Percentiles rank a stretch among this genome's conserved stretches.
Evolutionary conservation across 1,140 invertebrate species (phyloP).

Genomic region (Drosophila cardini): DNA sequence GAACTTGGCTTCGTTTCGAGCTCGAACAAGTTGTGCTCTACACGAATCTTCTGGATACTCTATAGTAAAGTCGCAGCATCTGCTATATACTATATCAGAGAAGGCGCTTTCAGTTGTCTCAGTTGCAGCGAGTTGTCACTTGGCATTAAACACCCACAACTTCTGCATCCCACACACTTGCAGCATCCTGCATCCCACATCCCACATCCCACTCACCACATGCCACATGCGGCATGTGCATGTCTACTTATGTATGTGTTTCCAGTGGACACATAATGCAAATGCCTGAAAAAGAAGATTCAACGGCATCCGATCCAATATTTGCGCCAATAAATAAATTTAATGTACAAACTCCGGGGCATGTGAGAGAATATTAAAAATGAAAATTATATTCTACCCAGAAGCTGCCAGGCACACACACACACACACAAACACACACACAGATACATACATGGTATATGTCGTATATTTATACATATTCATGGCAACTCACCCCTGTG

Average conservation of each 20-base stretch:
- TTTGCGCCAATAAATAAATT: conserved; percentile 83
- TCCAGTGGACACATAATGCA: conserved; percentile 55
- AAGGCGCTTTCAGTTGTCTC: conserved; percentile 12
- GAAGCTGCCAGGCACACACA: conserved; percentile 54
- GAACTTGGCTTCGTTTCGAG: background rate
- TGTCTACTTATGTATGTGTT: conserved; percentile 27
- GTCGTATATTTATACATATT: conserved; percentile 47
- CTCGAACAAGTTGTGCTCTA: conserved; percentile 11
- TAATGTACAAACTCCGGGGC: conserved; percentile 77
- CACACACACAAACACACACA: background rate
- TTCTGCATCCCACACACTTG: conserved; percentile 20
- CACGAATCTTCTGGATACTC: conserved; percentile 24
- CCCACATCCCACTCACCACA: background rate
- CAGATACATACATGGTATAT: background rate
- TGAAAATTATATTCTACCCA: conserved; percentile 79
- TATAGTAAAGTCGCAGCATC: conserved; percentile 8
- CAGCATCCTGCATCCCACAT: background rate
- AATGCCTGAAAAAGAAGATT: conserved; percentile 45
- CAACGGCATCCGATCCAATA: conserved; percentile 80
- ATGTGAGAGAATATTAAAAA: conserved; percentile 84
- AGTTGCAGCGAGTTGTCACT: conserved; percentile 39
- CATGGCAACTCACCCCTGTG: conserved; percentile 29
- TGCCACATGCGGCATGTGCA: conserved; percentile 11
- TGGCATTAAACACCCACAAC: conserved; percentile 12
- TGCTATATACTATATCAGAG: conserved; percentile 9